Percentiles rank a stretch among this genome's conserved stretches.
Evolutionary conservation across 1,140 invertebrate genomes (phyloP).

Genomic region (Heliconius melpomene): DNA sequence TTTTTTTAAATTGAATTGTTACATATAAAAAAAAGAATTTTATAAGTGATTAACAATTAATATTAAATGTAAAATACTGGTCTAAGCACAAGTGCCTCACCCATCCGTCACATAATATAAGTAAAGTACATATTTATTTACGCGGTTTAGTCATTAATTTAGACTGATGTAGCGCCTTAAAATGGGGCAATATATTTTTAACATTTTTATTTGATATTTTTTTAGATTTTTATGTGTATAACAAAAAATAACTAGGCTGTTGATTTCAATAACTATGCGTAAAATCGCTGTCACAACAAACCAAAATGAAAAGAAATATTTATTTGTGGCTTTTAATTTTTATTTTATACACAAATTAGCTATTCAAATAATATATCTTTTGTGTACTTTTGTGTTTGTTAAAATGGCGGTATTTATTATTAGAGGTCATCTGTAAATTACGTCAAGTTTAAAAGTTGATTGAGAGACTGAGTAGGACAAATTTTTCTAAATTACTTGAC

Average conservation of each 20-base stretch:
- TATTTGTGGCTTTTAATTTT: not conserved
- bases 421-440: no score
- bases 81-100: constrained; percentile 38
- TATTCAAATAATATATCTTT: constrained; percentile 3
- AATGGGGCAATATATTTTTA: constrained; percentile 49
- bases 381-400: not conserved
- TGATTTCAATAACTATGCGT: not conserved
- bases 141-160: constrained; percentile 67
- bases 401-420: not conserved
- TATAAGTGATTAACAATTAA: constrained; percentile 6
- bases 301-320: constrained; percentile 14
- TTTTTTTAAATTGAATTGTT: not conserved
- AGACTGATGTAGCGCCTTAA: constrained; percentile 70
- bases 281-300: not conserved
- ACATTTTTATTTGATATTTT: constrained; percentile 23
- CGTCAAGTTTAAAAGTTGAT: no score
- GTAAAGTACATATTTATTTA: constrained; percentile 47
- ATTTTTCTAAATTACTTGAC: no score
- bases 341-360: not conserved
- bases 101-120: constrained; percentile 39
- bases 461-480: no score
- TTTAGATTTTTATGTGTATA: not conserved
- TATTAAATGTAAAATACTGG: constrained; percentile 16
- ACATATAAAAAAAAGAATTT: not conserved
- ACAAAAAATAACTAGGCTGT: not conserved